phyloP scores from a whole-genome alignment of 2,888 invertebrate genomes.

The Philhelius pedissequus region DNA sequence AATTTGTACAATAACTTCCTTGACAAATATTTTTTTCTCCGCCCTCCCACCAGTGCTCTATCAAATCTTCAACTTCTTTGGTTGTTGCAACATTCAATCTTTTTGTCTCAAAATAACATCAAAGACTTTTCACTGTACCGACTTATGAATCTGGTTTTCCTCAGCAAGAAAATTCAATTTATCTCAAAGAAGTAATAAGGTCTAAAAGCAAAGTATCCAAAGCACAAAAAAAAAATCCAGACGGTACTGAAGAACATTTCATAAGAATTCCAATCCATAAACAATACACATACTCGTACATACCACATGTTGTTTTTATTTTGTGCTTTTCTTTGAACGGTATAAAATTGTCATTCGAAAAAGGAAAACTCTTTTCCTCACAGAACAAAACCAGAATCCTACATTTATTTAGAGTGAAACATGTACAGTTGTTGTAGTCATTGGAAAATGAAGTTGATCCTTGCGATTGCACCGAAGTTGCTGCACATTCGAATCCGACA shows the following conservation, averaged over 20 bases:
- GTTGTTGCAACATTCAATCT: neutral
- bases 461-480: slow-evolving; percentile 17
- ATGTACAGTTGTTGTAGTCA: neutral
- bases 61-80: neutral
- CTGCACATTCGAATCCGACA: neutral
- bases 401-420: neutral
- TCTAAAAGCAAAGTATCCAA: slow-evolving; percentile 18
- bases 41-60: neutral
- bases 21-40: neutral
- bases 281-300: neutral
- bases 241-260: neutral
- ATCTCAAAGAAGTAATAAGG: slow-evolving; percentile 11
- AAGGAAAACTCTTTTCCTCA: neutral
- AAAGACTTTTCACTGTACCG: slow-evolving; percentile 23
- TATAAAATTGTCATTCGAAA: neutral
- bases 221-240: neutral
- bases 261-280: slow-evolving; percentile 6
- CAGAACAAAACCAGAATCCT: neutral
- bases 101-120: slow-evolving; percentile 27
- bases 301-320: neutral
- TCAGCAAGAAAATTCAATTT: slow-evolving; percentile 21
- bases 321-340: neutral
- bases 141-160: slow-evolving; percentile 26
- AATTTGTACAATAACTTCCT: slow-evolving; percentile 17
- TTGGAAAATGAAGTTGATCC: slow-evolving; percentile 34